Base-by-base conservation (phyloP, 1,140 invertebrate species). In the Drosophila sechellia region DNA sequence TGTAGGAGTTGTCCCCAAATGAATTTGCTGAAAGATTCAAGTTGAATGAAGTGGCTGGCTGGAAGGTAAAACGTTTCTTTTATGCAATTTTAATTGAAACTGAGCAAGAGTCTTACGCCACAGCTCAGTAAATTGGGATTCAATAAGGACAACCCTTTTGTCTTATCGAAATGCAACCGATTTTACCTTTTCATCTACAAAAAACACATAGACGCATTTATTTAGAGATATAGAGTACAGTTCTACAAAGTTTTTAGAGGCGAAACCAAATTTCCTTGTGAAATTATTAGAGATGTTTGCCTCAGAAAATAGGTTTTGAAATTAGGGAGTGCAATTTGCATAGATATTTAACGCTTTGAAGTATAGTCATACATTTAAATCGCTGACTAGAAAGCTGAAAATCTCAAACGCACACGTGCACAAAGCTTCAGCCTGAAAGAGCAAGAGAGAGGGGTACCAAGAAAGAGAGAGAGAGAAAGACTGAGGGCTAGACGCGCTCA, bases 401-500 rank as follows among this genome's bases (percentile, higher is more conserved):
- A 39, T 54, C 35, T 48, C 13, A 17, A 53, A 45, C 42, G 42
- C 42, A 73, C 79, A 66, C 65, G 77, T 63, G 72, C 61, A 56
- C 49, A 69, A 73, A 68, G 40, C 58, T 48, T 34, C 11, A 20
- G 13, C 45, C 54, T 35, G 35, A 49, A 35, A 61, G 43, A 46
- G 40, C 45, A 34, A 25, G 39, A 34, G 42, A 75, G 40, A 72
- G 22, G 25, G 49, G 25, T 13, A 11, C 1, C 25, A 27, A 31
- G 13, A 27, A n/a, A n/a, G n/a, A 40, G 56, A 15, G 27, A 27
- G 27, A 49, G 35, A 13, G 35, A 20, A 20, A 20, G 20, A 22
- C 2, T 22, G 20, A 22, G 11, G 37, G 59, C 35, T 46, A 69
- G 53, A 45, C 56, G 53, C 65, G 81, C 74, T 72, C 79, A 86